Evolutionary conservation across 2,888 invertebrate genomes (phyloP), one percentile per base, ranked within the genome.

Genomic region (Stenoptilia bipunctidactyla): DNA sequence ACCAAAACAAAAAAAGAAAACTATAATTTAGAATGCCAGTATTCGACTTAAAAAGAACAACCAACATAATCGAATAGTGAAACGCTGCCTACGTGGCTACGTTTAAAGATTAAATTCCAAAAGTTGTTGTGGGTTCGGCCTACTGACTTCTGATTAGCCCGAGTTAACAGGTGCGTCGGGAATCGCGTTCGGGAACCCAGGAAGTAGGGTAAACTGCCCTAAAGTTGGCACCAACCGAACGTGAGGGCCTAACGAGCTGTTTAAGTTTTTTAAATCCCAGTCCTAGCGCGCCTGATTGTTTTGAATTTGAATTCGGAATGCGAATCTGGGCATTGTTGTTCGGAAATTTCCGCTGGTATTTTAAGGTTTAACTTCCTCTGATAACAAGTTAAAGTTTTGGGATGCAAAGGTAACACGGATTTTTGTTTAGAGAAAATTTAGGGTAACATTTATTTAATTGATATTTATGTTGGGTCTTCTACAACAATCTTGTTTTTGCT

Each of bases 231-330:
- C 47, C 34, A 40, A 39, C 40, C 49, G 50, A 13, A 58, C 60
- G 62, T 57, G 60, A 52, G 50, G 42, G 50, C 45, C 45, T 57
- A 60, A 59, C 58, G 56, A 59, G 51, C 52, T 52, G 55, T 52
- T 54, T 50, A 53, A 52, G 56, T 59, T 63, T 60, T 61, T 60
- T 53, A 50, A 40, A 34, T 33, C 13, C 36, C 20, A 30, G 3
- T 12, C 30, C 30, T n/a, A 12, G 30, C n/a, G n/a, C n/a, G 30
- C 30, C 12, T 30, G 30, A 30, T 30, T 30, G 30, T 30, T 30
- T 30, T 30, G 30, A 30, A 30, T 30, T 30, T 30, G 30, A 30
- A 30, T 30, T 30, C n/a, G n/a, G 30, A 30, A 30, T 30, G n/a
- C 12, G 30, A 12, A 30, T 20, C 20, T 3, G 20, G 20, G 3